A percentile compares a stretch with the other conserved stretches of the same genome.
These are phyloP conservation scores for Drosophila ustulata DNA, from an alignment of 2,888 invertebrate species.

Conservation along the genomic window DNA sequence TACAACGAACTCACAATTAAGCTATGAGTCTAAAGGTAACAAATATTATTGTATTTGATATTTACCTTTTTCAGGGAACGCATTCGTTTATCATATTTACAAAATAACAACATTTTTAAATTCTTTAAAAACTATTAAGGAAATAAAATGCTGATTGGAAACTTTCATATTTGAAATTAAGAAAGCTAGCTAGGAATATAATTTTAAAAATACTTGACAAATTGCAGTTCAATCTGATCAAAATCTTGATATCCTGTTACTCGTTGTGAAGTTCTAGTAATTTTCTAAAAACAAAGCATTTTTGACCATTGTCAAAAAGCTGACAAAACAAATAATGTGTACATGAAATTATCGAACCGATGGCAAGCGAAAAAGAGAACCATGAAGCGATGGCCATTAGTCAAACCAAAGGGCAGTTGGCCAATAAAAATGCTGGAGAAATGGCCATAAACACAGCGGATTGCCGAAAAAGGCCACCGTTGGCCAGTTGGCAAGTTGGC, in stretches of 20 bases:
- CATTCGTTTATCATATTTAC: too few relatives aligned
- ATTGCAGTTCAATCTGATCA: neutral
- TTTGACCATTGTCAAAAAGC: constrained; percentile 35
- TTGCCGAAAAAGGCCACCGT: constrained; percentile 44
- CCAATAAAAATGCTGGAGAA: constrained; percentile 70
- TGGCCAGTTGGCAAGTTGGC: constrained; percentile 14
- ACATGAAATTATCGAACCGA: neutral
- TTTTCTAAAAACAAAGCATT: neutral
- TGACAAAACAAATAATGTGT: constrained; percentile 43
- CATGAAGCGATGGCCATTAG: constrained; percentile 56
- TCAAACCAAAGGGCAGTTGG: constrained; percentile 44
- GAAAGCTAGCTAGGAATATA: neutral
- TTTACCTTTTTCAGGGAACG: too few relatives aligned
- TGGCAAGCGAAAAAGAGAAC: neutral
- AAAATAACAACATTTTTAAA: too few relatives aligned
- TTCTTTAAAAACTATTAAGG: too few relatives aligned
- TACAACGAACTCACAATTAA: constrained; percentile 57
- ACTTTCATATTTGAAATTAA: neutral
- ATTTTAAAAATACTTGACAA: neutral
- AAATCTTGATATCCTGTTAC: neutral
- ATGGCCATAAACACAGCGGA: constrained; percentile 62
- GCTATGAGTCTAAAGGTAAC: neutral
- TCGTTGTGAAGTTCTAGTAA: neutral
- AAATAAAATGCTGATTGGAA: too few relatives aligned
- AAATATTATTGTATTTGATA: neutral